A percentile compares a stretch with the other conserved stretches of the same genome.
These are phyloP conservation scores for Dasysyrphus tricinctus DNA, from an alignment of 2,888 invertebrate species.

Conservation along the genomic window DNA sequence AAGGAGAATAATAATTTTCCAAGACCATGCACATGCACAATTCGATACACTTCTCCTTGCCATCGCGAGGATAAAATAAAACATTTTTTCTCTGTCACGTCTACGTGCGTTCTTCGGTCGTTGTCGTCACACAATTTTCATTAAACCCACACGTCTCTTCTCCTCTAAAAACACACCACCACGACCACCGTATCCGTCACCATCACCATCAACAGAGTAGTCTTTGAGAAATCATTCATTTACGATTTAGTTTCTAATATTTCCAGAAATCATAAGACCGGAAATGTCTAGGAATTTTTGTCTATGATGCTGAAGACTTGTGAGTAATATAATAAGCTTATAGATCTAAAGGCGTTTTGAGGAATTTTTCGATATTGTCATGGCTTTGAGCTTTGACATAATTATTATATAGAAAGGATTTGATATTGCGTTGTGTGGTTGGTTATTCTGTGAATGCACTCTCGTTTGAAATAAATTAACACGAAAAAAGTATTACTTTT, in stretches of 20 bases:
- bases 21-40: no score
- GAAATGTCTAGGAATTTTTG: background rate
- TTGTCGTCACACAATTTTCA: background rate
- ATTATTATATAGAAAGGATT: background rate
- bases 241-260: background rate
- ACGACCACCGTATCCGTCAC: background rate
- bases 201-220: background rate
- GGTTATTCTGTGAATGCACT: background rate
- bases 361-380: background rate
- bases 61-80: background rate
- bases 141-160: slow-evolving; percentile 3
- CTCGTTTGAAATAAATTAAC: no score
- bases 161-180: background rate
- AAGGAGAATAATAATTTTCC: no score
- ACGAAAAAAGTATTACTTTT: no score
- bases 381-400: no score
- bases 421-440: background rate
- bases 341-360: background rate
- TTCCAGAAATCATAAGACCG: background rate
- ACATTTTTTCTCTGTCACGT: background rate
- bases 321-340: background rate
- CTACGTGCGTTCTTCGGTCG: background rate
- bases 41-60: background rate
- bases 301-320: background rate
- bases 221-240: background rate